These are phyloP conservation scores for Alosa sapidissima DNA, from an alignment of 2,797 vertebrate genomes.

Conservation along the genomic window DNA sequence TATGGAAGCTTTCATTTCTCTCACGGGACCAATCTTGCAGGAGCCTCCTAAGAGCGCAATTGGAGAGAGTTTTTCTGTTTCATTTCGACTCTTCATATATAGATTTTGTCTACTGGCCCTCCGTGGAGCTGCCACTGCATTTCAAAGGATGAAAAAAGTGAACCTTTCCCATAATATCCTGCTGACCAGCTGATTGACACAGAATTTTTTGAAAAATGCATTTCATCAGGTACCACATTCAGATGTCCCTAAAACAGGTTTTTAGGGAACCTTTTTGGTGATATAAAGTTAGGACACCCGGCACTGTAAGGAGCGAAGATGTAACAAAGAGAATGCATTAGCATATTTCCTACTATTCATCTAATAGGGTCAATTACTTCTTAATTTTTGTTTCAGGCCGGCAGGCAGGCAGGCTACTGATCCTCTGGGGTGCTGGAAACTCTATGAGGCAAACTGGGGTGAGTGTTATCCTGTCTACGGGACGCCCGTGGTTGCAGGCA, in stretches of 20 bases:
- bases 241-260: background rate
- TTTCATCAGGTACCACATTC: background rate
- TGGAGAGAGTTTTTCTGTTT: background rate
- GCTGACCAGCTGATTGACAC: background rate
- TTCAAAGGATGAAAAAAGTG: background rate
- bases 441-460: background rate
- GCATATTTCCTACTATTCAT: constrained; percentile 10
- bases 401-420: constrained; percentile 12
- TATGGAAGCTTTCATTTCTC: constrained; percentile 20
- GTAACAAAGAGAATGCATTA: constrained; percentile 10
- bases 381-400: constrained; percentile 20
- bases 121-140: background rate
- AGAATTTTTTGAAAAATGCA: background rate
- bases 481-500: constrained; percentile 20
- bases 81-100: background rate
- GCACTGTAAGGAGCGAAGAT: background rate
- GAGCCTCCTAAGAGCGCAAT: background rate
- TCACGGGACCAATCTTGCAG: background rate
- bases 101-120: background rate
- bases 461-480: constrained; percentile 16
- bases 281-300: too few relatives aligned
- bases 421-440: background rate
- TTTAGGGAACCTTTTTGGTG: background rate
- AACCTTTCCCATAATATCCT: background rate
- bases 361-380: constrained; percentile 25